A percentile compares a stretch with the other conserved stretches of the same genome.
phyloP scores from a whole-genome alignment of 2,797 vertebrate species.

The Rhinella marina region DNA sequence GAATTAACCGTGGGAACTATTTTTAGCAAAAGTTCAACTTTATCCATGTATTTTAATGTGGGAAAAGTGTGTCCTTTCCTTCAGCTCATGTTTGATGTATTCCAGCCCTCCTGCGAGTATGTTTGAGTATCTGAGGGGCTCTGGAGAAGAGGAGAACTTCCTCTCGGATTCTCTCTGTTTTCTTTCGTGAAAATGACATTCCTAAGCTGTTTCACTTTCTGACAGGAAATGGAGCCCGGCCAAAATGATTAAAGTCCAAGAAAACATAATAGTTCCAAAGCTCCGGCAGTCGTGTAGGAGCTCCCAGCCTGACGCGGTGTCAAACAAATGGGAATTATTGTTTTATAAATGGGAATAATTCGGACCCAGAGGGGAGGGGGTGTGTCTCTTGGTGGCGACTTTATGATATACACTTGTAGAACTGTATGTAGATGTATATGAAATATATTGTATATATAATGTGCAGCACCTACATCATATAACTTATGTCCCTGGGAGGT shows the following conservation, averaged over 20 bases:
- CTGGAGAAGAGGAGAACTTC: constrained; percentile 96
- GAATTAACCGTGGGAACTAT: constrained; percentile 90
- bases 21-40: constrained; percentile 96
- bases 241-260: constrained; percentile 96
- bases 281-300: constrained; percentile 84
- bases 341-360: constrained; percentile 93
- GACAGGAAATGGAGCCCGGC: constrained; percentile 94
- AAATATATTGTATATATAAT: too few species aligned
- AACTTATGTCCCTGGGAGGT: too few species aligned
- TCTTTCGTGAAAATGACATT: constrained; percentile 99
- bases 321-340: constrained; percentile 91
- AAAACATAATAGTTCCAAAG: constrained; percentile 88
- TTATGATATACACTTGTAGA: too few species aligned
- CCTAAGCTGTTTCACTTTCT: constrained; percentile 98
- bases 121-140: constrained; percentile 86
- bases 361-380: constrained; percentile 77
- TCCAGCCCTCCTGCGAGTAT: constrained; percentile 85
- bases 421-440: too few species aligned
- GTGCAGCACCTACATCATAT: too few species aligned
- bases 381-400: too few species aligned
- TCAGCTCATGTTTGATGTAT: constrained; percentile 86
- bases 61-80: constrained; percentile 97
- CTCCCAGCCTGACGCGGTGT: constrained; percentile 87
- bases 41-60: constrained; percentile 98
- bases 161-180: constrained; percentile 98